These are phyloP conservation scores for Malacosoma neustria DNA, from an alignment of 2,888 invertebrate species.

Conservation along the genomic window DNA sequence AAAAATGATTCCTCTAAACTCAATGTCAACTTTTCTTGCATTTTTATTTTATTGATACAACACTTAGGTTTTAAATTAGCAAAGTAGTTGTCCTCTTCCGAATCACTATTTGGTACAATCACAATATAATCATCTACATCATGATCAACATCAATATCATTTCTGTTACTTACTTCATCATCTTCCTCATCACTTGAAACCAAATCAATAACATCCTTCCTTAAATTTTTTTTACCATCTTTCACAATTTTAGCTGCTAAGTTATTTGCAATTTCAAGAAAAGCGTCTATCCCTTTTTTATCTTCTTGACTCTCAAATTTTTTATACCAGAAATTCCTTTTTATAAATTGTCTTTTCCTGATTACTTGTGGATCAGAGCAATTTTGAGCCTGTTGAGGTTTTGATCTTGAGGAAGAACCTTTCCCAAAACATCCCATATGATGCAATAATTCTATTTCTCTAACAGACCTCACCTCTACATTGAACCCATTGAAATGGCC, in stretches of 20 bases:
- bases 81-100: conserved; percentile 78
- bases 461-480: conserved; percentile 75
- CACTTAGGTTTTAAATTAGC: conserved; percentile 74
- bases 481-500: conserved; percentile 81
- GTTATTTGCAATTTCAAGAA: conserved; percentile 42
- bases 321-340: conserved; percentile 73
- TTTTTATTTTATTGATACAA: conserved; percentile 72
- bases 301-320: conserved; percentile 35
- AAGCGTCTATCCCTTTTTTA: conserved; percentile 26
- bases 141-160: conserved; percentile 17
- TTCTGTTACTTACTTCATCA: conserved; percentile 18
- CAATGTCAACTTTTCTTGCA: conserved; percentile 79
- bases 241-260: conserved; percentile 36
- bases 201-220: conserved; percentile 57
- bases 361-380: conserved; percentile 58
- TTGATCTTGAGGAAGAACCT: conserved; percentile 77
- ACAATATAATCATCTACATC: conserved; percentile 62
- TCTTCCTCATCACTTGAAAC: conserved; percentile 58
- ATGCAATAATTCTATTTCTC: conserved; percentile 77
- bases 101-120: conserved; percentile 79
- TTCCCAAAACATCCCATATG: conserved; percentile 87
- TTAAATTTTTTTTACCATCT: conserved; percentile 29
- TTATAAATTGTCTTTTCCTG: conserved; percentile 75
- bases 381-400: conserved; percentile 52
- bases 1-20: conserved; percentile 87